Evolutionary conservation across 2,113 vertebrate genomes (phyloP).

Genomic region (Lagenorhynchus albirostris): DNA sequence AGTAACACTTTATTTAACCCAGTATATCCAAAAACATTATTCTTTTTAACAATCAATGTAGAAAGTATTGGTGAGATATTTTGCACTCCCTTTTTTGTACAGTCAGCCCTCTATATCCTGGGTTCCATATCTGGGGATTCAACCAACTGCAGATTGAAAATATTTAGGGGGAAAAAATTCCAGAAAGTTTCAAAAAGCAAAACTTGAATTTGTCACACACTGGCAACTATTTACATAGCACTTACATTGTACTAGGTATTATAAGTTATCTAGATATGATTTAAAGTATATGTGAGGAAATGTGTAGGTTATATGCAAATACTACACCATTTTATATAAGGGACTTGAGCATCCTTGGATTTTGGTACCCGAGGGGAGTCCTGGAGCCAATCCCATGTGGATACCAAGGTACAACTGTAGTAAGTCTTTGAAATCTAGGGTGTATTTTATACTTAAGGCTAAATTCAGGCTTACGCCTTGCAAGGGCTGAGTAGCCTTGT

Average conservation of each 20-base stretch:
- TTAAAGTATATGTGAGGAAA: neutral
- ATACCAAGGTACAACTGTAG: neutral
- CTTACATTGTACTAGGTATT: neutral
- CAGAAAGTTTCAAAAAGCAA: neutral
- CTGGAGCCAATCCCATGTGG: neutral
- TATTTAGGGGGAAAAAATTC: neutral
- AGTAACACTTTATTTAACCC: constrained; percentile 4
- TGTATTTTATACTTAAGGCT: neutral
- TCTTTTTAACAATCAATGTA: neutral
- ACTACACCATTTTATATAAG: neutral
- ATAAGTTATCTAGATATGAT: neutral
- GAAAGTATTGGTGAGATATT: neutral
- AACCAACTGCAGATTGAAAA: neutral
- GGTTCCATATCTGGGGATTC: neutral
- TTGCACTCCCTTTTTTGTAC: neutral
- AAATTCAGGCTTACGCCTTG: neutral
- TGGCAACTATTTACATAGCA: neutral
- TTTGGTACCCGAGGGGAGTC: neutral
- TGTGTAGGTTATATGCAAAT: neutral
- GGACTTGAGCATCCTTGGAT: neutral
- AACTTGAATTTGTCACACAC: neutral
- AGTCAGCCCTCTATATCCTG: neutral
- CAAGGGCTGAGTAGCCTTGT: neutral
- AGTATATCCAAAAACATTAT: neutral
- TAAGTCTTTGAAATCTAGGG: neutral